phyloP scores from a whole-genome alignment of 2,113 vertebrate species.

The Rousettus leschenaultii region DNA sequence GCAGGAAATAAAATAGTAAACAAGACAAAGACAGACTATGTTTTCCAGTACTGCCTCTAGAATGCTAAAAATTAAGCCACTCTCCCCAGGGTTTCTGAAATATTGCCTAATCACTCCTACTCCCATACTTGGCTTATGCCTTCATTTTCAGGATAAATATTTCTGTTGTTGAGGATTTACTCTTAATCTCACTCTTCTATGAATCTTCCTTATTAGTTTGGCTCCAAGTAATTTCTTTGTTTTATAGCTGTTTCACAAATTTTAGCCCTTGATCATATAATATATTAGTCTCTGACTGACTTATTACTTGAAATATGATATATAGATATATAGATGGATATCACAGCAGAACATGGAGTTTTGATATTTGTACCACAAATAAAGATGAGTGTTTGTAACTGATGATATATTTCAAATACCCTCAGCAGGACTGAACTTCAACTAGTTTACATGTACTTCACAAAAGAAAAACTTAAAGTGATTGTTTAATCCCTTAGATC shows the following conservation, averaged over 20 bases:
- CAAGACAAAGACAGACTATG: not conserved
- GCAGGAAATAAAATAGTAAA: not conserved
- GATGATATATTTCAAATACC: not conserved
- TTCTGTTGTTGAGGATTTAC: not conserved
- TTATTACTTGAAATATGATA: not conserved
- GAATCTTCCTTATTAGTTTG: not conserved
- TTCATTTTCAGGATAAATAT: not conserved
- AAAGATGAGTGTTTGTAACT: not conserved
- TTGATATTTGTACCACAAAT: not conserved
- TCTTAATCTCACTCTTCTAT: not conserved
- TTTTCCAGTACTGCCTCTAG: not conserved
- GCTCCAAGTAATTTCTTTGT: not conserved
- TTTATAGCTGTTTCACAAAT: not conserved
- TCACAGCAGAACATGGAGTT: not conserved
- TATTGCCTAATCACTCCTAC: not conserved
- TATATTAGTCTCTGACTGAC: not conserved
- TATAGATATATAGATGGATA: not conserved
- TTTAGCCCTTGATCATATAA: not conserved
- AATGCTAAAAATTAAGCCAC: not conserved
- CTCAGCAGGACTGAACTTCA: not conserved
- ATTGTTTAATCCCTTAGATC: slow-evolving; percentile 29
- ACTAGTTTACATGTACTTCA: not conserved
- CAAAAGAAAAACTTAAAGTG: not conserved
- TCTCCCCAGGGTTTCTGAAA: not conserved
- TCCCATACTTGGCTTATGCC: not conserved